These are phyloP conservation scores for Chloromyia formosa DNA, from an alignment of 2,888 invertebrate species.

Conservation along the genomic window DNA sequence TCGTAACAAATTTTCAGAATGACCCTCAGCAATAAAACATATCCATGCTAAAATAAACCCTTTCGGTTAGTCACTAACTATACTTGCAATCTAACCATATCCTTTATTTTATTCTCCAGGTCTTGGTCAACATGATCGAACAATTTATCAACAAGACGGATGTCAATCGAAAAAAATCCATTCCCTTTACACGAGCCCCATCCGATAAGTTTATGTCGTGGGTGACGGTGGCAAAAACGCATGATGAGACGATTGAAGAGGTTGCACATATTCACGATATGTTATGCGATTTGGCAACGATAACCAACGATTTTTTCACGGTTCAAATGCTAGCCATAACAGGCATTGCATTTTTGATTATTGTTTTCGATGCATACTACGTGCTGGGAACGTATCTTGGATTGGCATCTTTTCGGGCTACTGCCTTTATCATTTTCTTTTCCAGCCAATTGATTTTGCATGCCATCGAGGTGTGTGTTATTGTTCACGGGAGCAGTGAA, in stretches of 20 bases:
- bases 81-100: too few species aligned
- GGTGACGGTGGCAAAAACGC: slow-evolving; percentile 53
- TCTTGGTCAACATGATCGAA: slow-evolving; percentile 40
- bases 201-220: slow-evolving; percentile 39
- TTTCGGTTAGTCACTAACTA: too few species aligned
- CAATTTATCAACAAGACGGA: slow-evolving; percentile 26
- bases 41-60: too few species aligned
- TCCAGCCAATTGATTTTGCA: slow-evolving; percentile 63
- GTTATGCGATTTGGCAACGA: slow-evolving; percentile 62
- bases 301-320: slow-evolving; percentile 63
- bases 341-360: slow-evolving; percentile 62
- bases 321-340: slow-evolving; percentile 63
- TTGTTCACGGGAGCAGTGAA: slow-evolving; percentile 62
- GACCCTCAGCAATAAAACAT: too few species aligned
- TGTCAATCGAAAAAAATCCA: slow-evolving; percentile 31
- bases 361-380: slow-evolving; percentile 64
- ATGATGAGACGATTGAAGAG: slow-evolving; percentile 61
- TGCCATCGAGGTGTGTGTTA: slow-evolving; percentile 61
- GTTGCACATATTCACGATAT: slow-evolving; percentile 58
- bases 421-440: slow-evolving; percentile 61
- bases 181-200: slow-evolving; percentile 34
- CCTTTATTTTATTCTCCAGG: background rate
- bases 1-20: too few species aligned
- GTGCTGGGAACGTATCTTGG: slow-evolving; percentile 61
- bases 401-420: slow-evolving; percentile 58